A percentile compares a stretch with the other conserved stretches of the same genome.
Conservation (phyloP, 1,140 invertebrate genomes). For the Brachionus koreanus region DNA sequence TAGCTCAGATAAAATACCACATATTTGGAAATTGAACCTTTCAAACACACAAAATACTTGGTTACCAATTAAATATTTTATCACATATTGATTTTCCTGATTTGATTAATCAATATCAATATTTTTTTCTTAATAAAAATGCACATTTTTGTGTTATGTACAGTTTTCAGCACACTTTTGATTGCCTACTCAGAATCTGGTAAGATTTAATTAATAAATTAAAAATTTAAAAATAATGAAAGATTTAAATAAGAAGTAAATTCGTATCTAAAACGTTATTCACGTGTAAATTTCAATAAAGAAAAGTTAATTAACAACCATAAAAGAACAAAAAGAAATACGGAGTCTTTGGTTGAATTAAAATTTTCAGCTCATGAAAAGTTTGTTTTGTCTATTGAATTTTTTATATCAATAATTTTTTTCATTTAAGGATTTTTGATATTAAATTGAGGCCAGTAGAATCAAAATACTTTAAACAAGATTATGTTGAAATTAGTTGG, state of each 20-base stretch:
- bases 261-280: slow-evolving; percentile 1
- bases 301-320: not conserved
- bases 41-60: not conserved
- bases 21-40: not conserved
- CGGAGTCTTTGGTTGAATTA: not conserved
- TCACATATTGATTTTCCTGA: not conserved
- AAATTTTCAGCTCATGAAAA: slow-evolving; percentile 31
- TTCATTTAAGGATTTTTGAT: not conserved
- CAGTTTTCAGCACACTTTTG: not conserved
- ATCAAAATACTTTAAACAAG: not conserved
- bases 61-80: not conserved
- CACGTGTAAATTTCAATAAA: slow-evolving; percentile 23
- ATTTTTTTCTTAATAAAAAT: not conserved
- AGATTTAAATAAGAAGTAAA: not conserved
- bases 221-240: not conserved
- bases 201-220: not conserved
- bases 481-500: not conserved
- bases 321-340: not conserved
- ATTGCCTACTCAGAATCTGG: not conserved
- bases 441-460: slow-evolving; percentile 15
- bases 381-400: not conserved
- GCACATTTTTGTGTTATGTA: not conserved
- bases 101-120: not conserved
- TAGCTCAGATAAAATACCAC: not conserved
- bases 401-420: not conserved